Percentiles rank a stretch among this genome's conserved stretches.
phyloP scores from a whole-genome alignment of 2,888 invertebrate species.

The Anoncus sp. region DNA sequence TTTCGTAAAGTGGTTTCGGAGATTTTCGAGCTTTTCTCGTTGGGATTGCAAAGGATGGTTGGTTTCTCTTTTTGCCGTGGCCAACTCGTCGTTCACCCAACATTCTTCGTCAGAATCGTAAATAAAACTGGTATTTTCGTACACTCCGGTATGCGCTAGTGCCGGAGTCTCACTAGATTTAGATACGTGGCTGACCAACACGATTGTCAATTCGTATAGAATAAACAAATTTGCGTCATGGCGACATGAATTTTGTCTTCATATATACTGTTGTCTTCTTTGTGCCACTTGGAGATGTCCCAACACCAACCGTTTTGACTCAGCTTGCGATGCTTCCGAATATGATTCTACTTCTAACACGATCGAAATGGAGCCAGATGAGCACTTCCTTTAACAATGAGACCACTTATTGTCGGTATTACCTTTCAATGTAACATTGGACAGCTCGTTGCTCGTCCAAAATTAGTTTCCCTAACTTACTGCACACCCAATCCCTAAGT shows the following conservation, averaged over 20 bases:
- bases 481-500: background rate
- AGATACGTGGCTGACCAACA: background rate
- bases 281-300: conserved; percentile 4
- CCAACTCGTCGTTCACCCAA: background rate
- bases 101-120: conserved; percentile 37
- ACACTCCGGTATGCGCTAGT: background rate
- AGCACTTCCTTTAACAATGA: conserved; percentile 16
- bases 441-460: conserved; percentile 4
- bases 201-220: conserved; percentile 39
- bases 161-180: background rate
- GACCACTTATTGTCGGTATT: conserved; percentile 27
- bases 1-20: conserved; percentile 62
- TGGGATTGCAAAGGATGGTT: conserved; percentile 40
- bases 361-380: background rate
- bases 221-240: conserved; percentile 23
- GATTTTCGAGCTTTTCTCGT: conserved; percentile 43
- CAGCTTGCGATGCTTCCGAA: conserved; percentile 36
- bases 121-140: conserved; percentile 40
- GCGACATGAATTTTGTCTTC: conserved; percentile 14
- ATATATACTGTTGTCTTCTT: conserved; percentile 4
- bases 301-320: conserved; percentile 41
- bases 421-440: conserved; percentile 6
- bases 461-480: background rate
- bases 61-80: conserved; percentile 3
- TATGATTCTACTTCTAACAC: conserved; percentile 37